Percentiles rank a stretch among this genome's conserved stretches.
Conservation (phyloP, 2,113 vertebrate genomes). For the Rhizomys pruinosus region DNA sequence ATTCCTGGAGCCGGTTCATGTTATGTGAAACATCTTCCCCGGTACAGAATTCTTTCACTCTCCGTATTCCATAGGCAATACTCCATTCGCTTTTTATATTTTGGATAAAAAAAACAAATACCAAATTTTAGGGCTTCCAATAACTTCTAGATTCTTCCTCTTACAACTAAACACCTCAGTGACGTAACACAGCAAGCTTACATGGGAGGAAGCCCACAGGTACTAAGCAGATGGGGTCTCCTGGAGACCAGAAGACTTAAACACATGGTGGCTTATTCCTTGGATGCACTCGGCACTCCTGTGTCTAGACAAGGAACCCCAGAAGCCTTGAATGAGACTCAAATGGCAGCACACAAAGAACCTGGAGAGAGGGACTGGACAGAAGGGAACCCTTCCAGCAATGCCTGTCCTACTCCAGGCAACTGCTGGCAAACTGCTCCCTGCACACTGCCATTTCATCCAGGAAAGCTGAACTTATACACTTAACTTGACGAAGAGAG, state of each 20-base stretch:
- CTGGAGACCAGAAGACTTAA: too few species aligned
- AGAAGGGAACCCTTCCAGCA: neutral
- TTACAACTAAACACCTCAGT: neutral
- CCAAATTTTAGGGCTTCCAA: neutral
- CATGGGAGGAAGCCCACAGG: neutral
- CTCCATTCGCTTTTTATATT: neutral
- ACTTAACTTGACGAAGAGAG: neutral
- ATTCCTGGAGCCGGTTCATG: neutral
- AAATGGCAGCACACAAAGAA: neutral
- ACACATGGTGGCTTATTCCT: too few species aligned
- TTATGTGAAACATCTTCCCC: neutral
- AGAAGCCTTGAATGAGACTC: neutral
- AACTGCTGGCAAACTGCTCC: neutral
- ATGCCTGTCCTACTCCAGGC: neutral
- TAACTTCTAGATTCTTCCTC: neutral
- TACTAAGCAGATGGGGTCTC: neutral
- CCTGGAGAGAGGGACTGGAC: neutral
- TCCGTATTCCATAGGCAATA: neutral
- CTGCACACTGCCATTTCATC: too few species aligned
- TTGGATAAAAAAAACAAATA: neutral
- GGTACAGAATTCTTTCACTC: neutral
- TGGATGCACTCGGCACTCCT: neutral
- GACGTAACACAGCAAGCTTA: neutral
- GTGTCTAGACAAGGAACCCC: accelerated
- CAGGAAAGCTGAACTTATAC: too few species aligned